phyloP scores from a whole-genome alignment of 2,888 invertebrate species.

The Melanophora roralis region DNA sequence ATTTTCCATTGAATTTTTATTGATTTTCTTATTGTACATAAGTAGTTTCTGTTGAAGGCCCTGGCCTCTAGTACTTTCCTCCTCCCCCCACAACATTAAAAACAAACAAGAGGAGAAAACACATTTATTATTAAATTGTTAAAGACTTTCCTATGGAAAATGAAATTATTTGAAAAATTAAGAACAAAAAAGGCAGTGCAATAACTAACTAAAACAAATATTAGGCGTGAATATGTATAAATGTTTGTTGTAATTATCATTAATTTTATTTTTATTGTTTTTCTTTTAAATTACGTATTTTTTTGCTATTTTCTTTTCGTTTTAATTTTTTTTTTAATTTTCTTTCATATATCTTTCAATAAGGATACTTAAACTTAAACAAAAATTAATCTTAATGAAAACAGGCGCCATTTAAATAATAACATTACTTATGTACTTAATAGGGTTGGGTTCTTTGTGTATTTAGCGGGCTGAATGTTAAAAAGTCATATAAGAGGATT shows the following conservation, averaged over 20 bases:
- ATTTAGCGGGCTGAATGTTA: too few species aligned
- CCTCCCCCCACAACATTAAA: not conserved
- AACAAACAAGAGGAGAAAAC: not conserved
- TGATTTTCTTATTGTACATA: slow-evolving; percentile 44
- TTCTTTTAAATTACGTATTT: slow-evolving; percentile 22
- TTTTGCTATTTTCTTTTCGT: not conserved
- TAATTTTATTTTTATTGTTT: slow-evolving; percentile 9
- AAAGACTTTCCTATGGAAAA: slow-evolving; percentile 23
- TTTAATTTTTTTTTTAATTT: too few species aligned
- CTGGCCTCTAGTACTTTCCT: not conserved
- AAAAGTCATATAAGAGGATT: too few species aligned
- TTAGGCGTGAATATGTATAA: slow-evolving; percentile 10
- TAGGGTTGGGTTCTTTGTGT: too few species aligned
- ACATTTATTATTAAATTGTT: not conserved
- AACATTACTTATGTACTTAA: too few species aligned
- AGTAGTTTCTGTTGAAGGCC: not conserved
- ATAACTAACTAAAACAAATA: slow-evolving; percentile 23
- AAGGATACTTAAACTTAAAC: slow-evolving; percentile 15
- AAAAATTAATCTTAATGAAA: not conserved
- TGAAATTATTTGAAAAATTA: not conserved
- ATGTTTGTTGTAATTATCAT: slow-evolving; percentile 8
- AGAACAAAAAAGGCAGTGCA: not conserved
- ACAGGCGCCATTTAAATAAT: slow-evolving; percentile 34
- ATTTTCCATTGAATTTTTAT: slow-evolving; percentile 42
- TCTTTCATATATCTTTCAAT: slow-evolving; percentile 50